These are phyloP conservation scores for Muscina levida DNA, from an alignment of 2,888 invertebrate genomes.

Conservation along the genomic window DNA sequence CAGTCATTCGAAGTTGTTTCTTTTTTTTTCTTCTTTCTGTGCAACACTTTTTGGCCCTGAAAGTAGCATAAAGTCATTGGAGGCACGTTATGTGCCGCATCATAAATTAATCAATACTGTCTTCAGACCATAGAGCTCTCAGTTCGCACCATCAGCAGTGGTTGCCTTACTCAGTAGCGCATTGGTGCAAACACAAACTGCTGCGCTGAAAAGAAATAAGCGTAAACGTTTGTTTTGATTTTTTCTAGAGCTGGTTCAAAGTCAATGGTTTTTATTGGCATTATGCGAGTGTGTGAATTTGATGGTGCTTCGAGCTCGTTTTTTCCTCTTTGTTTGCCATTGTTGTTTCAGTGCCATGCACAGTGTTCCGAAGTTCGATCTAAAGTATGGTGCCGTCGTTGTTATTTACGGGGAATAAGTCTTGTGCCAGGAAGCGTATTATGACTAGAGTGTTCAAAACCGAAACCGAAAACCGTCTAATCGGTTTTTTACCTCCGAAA, in stretches of 20 bases:
- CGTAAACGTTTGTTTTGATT: slow-evolving; percentile 28
- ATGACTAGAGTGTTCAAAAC: no score
- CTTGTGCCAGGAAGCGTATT: no score
- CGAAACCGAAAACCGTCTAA: no score
- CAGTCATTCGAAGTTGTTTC: slow-evolving; percentile 36
- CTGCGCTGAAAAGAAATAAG: background rate
- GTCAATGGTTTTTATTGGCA: slow-evolving; percentile 54
- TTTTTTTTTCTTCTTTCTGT: slow-evolving; percentile 42
- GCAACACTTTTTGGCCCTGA: slow-evolving; percentile 64
- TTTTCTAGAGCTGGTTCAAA: slow-evolving; percentile 64
- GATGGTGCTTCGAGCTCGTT: background rate
- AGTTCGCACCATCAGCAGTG: background rate
- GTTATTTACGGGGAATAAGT: no score
- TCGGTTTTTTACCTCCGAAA: no score
- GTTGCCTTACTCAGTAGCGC: background rate
- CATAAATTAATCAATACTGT: slow-evolving; percentile 67
- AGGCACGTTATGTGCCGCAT: slow-evolving; percentile 64
- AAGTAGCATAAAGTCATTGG: slow-evolving; percentile 62
- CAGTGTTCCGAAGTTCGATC: background rate
- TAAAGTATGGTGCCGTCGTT: no score
- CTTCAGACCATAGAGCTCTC: background rate
- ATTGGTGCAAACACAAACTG: background rate
- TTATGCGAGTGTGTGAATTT: slow-evolving; percentile 22
- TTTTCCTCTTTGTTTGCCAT: background rate
- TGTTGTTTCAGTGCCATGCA: background rate